These are phyloP conservation scores for Falco punctatus DNA, from an alignment of 2,113 vertebrate species.

Conservation along the genomic window DNA sequence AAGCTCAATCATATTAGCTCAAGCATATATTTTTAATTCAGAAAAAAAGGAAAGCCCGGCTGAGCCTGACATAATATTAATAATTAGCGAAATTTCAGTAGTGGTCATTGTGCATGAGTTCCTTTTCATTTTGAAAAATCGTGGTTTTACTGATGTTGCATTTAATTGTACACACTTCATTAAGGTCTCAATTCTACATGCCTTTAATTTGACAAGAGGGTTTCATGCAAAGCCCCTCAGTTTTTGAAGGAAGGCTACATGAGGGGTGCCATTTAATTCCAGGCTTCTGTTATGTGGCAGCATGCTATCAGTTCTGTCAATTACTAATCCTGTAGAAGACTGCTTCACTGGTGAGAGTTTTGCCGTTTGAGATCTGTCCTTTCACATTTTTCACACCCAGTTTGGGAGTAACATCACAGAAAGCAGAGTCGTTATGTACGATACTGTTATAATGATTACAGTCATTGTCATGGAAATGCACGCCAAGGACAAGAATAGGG, in stretches of 20 bases:
- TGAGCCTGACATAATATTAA: not conserved
- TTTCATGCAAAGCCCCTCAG: not conserved
- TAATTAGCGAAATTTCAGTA: not conserved
- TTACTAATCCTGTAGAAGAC: conserved; percentile 18
- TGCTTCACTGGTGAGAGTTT: not conserved
- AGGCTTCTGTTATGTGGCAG: not conserved
- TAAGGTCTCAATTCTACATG: not conserved
- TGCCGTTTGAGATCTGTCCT: conserved; percentile 13
- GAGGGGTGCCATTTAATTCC: not conserved
- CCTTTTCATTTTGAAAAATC: not conserved
- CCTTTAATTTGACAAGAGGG: not conserved
- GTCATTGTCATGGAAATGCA: conserved; percentile 24
- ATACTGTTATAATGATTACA: not conserved
- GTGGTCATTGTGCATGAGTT: not conserved
- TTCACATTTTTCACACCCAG: conserved; percentile 24
- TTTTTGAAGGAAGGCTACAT: not conserved
- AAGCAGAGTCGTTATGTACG: conserved; percentile 1
- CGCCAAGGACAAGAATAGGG: not conserved
- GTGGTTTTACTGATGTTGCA: not conserved
- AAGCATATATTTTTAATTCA: not conserved
- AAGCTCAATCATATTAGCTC: not conserved
- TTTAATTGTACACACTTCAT: not conserved
- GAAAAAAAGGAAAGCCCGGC: not conserved
- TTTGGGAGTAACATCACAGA: conserved; percentile 30
- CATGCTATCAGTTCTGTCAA: not conserved